Conservation (phyloP, 2,113 vertebrate genomes). For the Daubentonia madagascariensis region DNA sequence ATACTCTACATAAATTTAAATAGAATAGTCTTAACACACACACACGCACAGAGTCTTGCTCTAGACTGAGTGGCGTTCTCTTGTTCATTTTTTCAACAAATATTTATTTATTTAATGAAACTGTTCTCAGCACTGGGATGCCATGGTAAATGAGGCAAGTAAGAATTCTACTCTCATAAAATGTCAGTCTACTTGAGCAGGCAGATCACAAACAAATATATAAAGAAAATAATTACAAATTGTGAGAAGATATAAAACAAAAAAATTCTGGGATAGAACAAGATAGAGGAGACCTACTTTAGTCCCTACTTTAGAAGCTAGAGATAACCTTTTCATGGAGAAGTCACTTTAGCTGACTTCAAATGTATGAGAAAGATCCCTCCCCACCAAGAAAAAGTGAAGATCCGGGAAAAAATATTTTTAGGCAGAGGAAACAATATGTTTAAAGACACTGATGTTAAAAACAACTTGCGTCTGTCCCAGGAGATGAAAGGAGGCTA, state of each 20-base stretch:
- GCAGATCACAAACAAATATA: neutral
- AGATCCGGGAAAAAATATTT: conserved; percentile 27
- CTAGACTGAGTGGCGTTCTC: neutral
- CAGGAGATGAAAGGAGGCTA: neutral
- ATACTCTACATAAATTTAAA: neutral
- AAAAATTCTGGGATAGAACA: neutral
- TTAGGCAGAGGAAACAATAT: neutral
- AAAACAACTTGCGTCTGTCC: neutral
- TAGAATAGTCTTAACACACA: neutral
- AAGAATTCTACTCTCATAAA: neutral
- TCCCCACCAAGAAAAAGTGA: neutral
- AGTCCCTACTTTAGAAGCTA: neutral
- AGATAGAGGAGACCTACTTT: neutral
- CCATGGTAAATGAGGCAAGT: neutral
- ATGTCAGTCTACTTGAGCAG: neutral
- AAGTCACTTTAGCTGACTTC: neutral
- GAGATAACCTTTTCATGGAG: neutral
- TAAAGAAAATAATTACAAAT: neutral
- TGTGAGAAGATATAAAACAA: neutral
- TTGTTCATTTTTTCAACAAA: neutral
- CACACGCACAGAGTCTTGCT: neutral
- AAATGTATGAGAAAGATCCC: neutral
- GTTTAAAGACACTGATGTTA: neutral
- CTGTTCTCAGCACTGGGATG: neutral
- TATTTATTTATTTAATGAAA: neutral